A percentile compares a stretch with the other conserved stretches of the same genome.
phyloP scores from a whole-genome alignment of 53 echinoderm and acorn worm genomes.

The Apostichopus leukothele region DNA sequence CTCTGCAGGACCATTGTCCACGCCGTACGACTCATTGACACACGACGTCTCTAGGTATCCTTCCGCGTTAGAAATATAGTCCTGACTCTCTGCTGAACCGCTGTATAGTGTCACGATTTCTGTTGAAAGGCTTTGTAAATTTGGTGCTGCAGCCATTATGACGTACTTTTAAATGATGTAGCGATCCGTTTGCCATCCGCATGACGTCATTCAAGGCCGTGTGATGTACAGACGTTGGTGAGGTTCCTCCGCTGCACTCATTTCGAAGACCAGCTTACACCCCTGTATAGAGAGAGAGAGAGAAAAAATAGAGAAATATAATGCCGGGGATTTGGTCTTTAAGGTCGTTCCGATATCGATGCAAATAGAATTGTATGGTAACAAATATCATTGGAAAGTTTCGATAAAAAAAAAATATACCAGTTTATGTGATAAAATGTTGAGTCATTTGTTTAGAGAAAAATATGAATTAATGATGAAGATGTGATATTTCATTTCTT shows the following conservation, averaged over 20 bases:
- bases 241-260: neutral
- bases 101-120: neutral
- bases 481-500: no score
- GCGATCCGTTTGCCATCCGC: neutral
- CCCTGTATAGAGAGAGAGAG: neutral
- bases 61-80: neutral
- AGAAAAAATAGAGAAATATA: no score
- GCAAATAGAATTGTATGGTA: no score
- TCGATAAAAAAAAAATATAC: no score
- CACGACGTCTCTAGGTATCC: neutral
- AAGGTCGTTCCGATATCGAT: no score
- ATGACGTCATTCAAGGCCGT: neutral
- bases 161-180: neutral
- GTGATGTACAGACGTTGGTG: neutral
- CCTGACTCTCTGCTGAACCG: neutral
- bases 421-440: no score
- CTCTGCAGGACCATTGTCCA: neutral
- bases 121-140: neutral
- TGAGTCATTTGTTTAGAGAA: no score
- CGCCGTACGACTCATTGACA: neutral
- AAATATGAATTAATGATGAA: no score
- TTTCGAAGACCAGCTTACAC: neutral
- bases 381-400: no score
- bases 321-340: no score
- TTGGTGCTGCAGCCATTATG: neutral